Base-by-base conservation (phyloP, 2,888 invertebrate genomes). In the Syrista parreyssii region DNA sequence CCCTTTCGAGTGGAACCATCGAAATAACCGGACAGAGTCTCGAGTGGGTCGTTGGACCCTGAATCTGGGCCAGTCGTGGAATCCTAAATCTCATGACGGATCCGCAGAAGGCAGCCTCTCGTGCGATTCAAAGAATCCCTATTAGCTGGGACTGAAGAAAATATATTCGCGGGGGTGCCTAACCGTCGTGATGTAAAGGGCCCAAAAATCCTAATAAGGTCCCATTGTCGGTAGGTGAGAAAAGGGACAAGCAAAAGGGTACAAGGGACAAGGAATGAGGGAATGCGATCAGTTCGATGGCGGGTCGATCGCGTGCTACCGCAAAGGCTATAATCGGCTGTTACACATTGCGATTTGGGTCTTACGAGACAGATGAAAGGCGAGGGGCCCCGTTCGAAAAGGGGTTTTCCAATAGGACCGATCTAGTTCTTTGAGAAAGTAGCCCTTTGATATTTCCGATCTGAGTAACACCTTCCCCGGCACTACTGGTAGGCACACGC, bases 381-480 rank as follows among this genome's bases (percentile, higher is more conserved):
- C 40, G 40, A 55, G n/a, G 71, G 33, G 23, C 68, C 68, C 35
- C 35, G 30, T 73, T 73, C 15, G 73, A 33, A 35, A 40, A 40
- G 40, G 40, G 40, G 15, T 40, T 40, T 40, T 40, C 33, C 73
- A 30, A 35, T 73, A 73, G 73, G 69, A 69, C 76, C 77, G 82
- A 81, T 81, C 82, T 78, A 80, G 80, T 82, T 82, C 83, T 86
- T 85, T 84, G 78, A 76, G 69, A 81, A 84, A 72, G 72, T 82
- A 83, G 72, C 76, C 76, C 77, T 75, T 81, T 78, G 78, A 78
- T 78, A 78, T 84, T 84, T 76, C 81, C 83, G 84, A 89, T 88
- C 86, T 87, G 88, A 40, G 40, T 89, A 88, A 88, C 90, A 89
- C 90, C 89, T 88, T 88, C 84, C 82, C 82, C 79, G 80, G 79